phyloP scores from a whole-genome alignment of 2,113 vertebrate genomes.

The Orthonyx spaldingii region DNA sequence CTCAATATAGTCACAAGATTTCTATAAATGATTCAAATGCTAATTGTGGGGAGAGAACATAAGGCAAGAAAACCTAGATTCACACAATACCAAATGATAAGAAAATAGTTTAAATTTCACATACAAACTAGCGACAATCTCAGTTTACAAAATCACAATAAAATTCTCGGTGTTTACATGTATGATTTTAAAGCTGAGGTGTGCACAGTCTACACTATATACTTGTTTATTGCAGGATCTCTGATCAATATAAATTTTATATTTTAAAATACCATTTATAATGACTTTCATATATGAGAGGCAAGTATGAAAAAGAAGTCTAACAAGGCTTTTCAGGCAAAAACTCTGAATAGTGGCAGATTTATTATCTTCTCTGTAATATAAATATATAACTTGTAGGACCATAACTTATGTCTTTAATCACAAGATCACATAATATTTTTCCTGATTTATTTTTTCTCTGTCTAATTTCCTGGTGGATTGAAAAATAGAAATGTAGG shows the following conservation, averaged over 20 bases:
- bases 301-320: neutral
- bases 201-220: neutral
- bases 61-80: neutral
- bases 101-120: neutral
- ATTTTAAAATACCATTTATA: neutral
- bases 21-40: neutral
- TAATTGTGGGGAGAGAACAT: neutral
- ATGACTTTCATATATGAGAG: neutral
- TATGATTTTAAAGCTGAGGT: neutral
- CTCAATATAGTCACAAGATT: neutral
- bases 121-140: neutral
- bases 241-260: neutral
- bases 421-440: neutral
- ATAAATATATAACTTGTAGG: neutral
- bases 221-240: neutral
- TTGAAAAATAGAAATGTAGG: neutral
- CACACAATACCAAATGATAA: neutral
- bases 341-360: neutral
- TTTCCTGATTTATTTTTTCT: neutral
- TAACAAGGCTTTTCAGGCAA: neutral
- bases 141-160: neutral
- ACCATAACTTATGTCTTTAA: neutral
- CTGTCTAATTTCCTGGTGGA: neutral
- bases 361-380: neutral
- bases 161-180: neutral